phyloP scores from a whole-genome alignment of 2,113 vertebrate species.

The Hyaena hyaena region DNA sequence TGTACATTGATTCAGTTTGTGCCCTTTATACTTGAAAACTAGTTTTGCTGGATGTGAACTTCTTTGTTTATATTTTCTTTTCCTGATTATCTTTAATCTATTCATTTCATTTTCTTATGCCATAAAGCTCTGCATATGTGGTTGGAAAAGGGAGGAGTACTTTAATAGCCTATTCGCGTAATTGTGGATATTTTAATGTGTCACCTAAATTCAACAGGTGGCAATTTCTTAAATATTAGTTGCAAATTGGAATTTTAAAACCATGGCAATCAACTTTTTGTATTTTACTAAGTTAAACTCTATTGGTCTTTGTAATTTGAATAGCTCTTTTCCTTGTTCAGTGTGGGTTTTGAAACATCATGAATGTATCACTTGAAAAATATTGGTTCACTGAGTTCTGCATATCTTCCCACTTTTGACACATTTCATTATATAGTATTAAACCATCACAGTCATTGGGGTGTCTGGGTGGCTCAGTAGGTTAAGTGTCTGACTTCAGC shows the following conservation, averaged over 20 bases:
- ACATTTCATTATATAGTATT: too few relatives aligned
- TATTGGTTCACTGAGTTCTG: not conserved
- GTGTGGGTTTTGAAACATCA: not conserved
- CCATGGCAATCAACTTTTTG: not conserved
- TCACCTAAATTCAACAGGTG: not conserved
- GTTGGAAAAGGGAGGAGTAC: not conserved
- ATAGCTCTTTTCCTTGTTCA: not conserved
- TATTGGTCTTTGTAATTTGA: not conserved
- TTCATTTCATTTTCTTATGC: not conserved
- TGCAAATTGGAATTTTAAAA: not conserved
- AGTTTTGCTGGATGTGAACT: not conserved
- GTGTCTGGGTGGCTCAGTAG: not conserved
- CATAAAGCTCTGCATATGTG: not conserved
- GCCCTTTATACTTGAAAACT: not conserved
- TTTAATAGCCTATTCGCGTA: not conserved
- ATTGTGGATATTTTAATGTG: not conserved
- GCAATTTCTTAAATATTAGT: not conserved
- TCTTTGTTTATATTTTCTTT: not conserved
- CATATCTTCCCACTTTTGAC: too few relatives aligned
- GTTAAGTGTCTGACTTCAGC: not conserved
- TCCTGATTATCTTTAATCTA: not conserved
- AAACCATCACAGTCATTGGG: not conserved
- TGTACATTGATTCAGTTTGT: not conserved
- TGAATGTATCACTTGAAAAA: not conserved
- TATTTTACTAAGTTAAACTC: not conserved